Evolutionary conservation across 2,113 vertebrate genomes (phyloP), one percentile per base, ranked within the genome.

Genomic region (Gnathonemus echidnorhynchus): DNA sequence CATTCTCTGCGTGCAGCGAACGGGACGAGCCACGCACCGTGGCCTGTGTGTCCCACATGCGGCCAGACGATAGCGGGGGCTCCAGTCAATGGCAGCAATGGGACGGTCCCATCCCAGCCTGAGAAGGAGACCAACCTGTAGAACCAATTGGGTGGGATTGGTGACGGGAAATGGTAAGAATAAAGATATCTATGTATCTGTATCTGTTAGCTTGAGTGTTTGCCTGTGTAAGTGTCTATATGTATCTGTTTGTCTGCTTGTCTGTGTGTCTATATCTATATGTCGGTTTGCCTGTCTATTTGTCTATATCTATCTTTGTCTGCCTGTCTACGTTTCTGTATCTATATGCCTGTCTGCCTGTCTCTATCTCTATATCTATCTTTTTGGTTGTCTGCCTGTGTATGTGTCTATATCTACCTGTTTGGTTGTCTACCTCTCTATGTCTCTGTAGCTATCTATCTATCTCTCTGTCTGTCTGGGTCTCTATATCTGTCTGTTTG

Each of bases 21-120:
- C 0, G 45, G 56, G 7, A 24, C 3, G 1, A 66, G 31, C 2
- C 13, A 24, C 0, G 3, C 15, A 0, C 39, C 42, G 0, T 42
- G 35, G 53, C 21, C 56, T 0, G 56, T 27, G 2, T 56, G 53
- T 24, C 11, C 50, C 86, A 31, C 50, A 62, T 83, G 19, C 0
- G 48, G n/a, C 21, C 21, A 52, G 39, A 58, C 87, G 49, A 53
- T 35, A 15, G 4, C 31, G 11, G 5, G 88, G 90, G 24, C 66
- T 35, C 90, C 95, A 95, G 88, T 95, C 94, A 5, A 46, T 92
- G 11, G 94, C 94, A 3, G 90, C 92, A 84, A 95, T 95, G 93
- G 93, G 90, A 87, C 92, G 89, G 83, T 88, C 86, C 19, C 17
- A 93, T 19, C 89, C 93, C 9, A 52, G 1, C 50, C 91, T 91